phyloP scores from a whole-genome alignment of 2,113 vertebrate species.

The Paracanthobrama guichenoti region DNA sequence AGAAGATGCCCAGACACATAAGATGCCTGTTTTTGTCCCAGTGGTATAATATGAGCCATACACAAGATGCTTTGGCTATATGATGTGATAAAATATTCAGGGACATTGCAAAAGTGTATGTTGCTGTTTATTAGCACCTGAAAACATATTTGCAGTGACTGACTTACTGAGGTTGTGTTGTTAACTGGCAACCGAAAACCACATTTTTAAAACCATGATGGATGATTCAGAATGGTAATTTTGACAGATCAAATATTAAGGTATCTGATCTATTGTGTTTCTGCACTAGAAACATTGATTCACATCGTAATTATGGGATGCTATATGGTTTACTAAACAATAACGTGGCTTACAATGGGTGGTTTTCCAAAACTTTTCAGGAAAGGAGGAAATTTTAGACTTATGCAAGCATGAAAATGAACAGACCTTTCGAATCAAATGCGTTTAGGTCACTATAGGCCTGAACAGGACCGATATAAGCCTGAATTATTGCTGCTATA shows the following conservation, averaged over 20 bases:
- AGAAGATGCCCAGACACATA: not conserved
- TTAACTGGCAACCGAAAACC: not conserved
- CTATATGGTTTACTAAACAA: not conserved
- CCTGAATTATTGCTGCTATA: not conserved
- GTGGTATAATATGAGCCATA: constrained; percentile 1
- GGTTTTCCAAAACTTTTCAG: constrained; percentile 3
- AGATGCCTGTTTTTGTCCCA: not conserved
- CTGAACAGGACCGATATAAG: constrained; percentile 3
- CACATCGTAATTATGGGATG: not conserved
- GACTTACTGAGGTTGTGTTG: not conserved
- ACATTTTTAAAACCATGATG: not conserved
- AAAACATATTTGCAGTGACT: constrained; percentile 14
- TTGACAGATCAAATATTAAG: constrained; percentile 4
- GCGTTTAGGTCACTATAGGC: not conserved
- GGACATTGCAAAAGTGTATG: not conserved
- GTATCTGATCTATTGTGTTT: not conserved
- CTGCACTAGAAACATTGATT: not conserved
- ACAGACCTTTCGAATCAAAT: not conserved
- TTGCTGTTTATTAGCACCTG: constrained; percentile 17
- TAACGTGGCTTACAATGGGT: not conserved
- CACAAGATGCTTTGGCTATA: not conserved
- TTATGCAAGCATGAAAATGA: not conserved
- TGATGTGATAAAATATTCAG: constrained; percentile 24
- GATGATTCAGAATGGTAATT: not conserved
- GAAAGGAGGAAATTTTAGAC: not conserved